Conservation (phyloP, 1,140 invertebrate species). For the Pentalonia nigronervosa region DNA sequence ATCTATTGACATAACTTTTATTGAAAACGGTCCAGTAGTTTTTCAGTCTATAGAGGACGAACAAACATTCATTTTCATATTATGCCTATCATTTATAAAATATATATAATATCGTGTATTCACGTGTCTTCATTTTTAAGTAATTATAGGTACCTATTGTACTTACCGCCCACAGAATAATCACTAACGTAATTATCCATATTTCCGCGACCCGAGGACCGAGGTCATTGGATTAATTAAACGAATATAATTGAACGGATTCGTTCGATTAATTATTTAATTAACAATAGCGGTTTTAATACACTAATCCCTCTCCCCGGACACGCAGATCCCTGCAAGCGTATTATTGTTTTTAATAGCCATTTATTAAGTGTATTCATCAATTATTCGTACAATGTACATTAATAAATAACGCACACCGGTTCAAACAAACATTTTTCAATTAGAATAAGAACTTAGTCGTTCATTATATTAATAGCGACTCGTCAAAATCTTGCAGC, state of each 20-base stretch:
- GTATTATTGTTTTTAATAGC: neutral
- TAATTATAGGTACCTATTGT: neutral
- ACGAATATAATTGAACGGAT: constrained; percentile 2
- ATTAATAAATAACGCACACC: neutral
- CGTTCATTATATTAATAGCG: neutral
- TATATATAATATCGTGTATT: too few relatives aligned
- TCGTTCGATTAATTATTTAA: constrained; percentile 15
- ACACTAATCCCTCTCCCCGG: neutral
- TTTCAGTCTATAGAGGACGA: too few relatives aligned
- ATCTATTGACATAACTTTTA: too few relatives aligned
- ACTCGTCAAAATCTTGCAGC: neutral
- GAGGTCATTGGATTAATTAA: constrained; percentile 18
- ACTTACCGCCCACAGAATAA: neutral
- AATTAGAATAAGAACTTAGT: neutral
- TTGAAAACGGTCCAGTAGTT: too few relatives aligned
- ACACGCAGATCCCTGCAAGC: neutral
- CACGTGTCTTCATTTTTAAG: neutral
- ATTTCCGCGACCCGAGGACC: neutral
- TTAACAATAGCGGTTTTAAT: neutral
- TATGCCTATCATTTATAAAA: too few relatives aligned
- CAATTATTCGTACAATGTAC: neutral
- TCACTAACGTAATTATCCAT: neutral
- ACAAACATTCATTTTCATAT: too few relatives aligned
- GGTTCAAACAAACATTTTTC: neutral
- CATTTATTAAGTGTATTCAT: neutral